Evolutionary conservation across 2,888 invertebrate species (phyloP).

Genomic region (Dioctria rufipes): DNA sequence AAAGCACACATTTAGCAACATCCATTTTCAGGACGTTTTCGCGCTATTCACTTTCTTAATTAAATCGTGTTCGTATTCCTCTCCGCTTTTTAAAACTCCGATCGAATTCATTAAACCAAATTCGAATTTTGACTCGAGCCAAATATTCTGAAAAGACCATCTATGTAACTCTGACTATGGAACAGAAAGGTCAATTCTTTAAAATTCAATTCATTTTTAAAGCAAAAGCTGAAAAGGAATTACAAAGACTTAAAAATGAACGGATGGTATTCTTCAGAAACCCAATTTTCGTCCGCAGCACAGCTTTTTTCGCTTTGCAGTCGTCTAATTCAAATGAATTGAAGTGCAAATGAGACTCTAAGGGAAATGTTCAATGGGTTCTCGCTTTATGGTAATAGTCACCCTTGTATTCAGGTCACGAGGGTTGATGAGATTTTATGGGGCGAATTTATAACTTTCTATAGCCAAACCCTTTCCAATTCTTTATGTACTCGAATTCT

Average conservation of each 20-base stretch:
- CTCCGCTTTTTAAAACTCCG: not conserved
- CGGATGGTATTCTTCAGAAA: slow-evolving; percentile 11
- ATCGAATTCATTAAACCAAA: slow-evolving; percentile 4
- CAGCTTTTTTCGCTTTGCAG: slow-evolving; percentile 12
- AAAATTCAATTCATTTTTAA: slow-evolving; percentile 36
- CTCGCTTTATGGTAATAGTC: slow-evolving; percentile 30
- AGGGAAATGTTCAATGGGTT: slow-evolving; percentile 38
- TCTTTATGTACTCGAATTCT: slow-evolving; percentile 33
- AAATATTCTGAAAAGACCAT: not conserved
- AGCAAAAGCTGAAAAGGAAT: not conserved
- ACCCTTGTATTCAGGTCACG: slow-evolving; percentile 28
- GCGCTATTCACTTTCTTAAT: not conserved
- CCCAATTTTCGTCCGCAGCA: slow-evolving; percentile 29
- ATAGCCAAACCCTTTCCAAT: slow-evolving; percentile 11
- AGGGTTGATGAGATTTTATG: slow-evolving; percentile 31
- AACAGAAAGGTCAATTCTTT: slow-evolving; percentile 24
- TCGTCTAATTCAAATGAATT: slow-evolving; percentile 46
- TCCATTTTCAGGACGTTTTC: too few species aligned
- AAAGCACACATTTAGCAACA: too few species aligned
- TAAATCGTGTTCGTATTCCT: not conserved
- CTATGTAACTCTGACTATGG: not conserved
- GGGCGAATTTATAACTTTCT: slow-evolving; percentile 45
- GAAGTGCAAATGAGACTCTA: slow-evolving; percentile 49
- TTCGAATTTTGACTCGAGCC: not conserved
- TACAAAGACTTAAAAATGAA: slow-evolving; percentile 37